Base-by-base conservation (phyloP, 2,113 vertebrate genomes). In the Eubucco bourcierii region DNA sequence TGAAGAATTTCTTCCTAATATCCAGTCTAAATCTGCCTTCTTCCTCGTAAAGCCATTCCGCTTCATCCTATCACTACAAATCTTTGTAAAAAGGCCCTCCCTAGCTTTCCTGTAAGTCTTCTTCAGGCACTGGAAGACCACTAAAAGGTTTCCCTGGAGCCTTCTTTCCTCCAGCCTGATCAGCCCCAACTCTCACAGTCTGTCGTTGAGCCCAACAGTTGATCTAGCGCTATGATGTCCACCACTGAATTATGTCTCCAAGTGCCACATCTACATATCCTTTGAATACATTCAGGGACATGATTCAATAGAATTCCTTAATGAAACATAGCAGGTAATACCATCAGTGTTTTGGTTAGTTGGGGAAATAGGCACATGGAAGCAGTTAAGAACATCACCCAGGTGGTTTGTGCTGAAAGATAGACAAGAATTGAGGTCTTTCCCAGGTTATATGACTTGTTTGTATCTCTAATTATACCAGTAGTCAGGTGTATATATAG, bases 261-360 rank as follows among this genome's bases (percentile, higher is more conserved):
- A 1, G n/a, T 44, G 27, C 4, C 56, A 53, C 33, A 29, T n/a
- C 24, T 27, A 1, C 15, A 8, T 2, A 1, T 41, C 13, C 76
- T 66, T 41, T 31, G 24, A 39, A 28, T 71, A 55, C 12, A 28
- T 59, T 47, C 39, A 25, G 47, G 52, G 14, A 39, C 71, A 31
- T 27, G n/a, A 53, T 34, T 87, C 31, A 9, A 1, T 7, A 68
- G 21, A 86, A 74, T 53, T 60, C 18, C 33, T 14, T 29, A 44
- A 39, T 27, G 25, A 68, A 82, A 28, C 1, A 76, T 73, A 73
- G 31, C 46, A 55, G 41, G 34, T 10, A 18, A 27, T 55, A 21
- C 34, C 2, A 1, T 61, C 9, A 9, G n/a, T 15, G 16, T 6
- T 68, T 34, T 70, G 25, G n/a, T 39, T 23, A 75, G 50, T 6